phyloP scores from a whole-genome alignment of 1,140 invertebrate species.

The Adoxophyes honmai region DNA sequence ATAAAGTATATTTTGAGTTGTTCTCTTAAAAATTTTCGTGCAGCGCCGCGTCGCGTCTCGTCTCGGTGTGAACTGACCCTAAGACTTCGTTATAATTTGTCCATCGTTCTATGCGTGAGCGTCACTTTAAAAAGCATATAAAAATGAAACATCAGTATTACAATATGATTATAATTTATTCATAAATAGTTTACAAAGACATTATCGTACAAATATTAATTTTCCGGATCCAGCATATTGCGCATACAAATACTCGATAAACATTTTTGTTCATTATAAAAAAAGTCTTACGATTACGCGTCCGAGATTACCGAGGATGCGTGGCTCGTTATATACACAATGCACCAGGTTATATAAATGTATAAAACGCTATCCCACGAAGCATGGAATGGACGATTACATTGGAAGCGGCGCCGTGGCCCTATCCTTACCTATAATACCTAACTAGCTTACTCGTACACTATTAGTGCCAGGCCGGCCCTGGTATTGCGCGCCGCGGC shows the following conservation, averaged over 20 bases:
- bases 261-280: slow-evolving; percentile 46
- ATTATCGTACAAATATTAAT: slow-evolving; percentile 66
- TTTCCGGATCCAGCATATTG: slow-evolving; percentile 50
- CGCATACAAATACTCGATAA: slow-evolving; percentile 41
- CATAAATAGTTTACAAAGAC: slow-evolving; percentile 75
- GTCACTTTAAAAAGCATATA: too few relatives aligned
- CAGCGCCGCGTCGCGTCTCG: too few relatives aligned
- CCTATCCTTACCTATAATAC: slow-evolving; percentile 61
- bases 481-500: slow-evolving; percentile 54
- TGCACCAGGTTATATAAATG: slow-evolving; percentile 39
- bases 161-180: slow-evolving; percentile 77
- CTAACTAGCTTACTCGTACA: slow-evolving; percentile 50
- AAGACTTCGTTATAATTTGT: too few relatives aligned
- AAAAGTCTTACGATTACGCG: slow-evolving; percentile 24
- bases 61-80: too few relatives aligned
- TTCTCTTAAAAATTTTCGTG: too few relatives aligned
- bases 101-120: too few relatives aligned
- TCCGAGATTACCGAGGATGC: slow-evolving; percentile 19
- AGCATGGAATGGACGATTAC: slow-evolving; percentile 51
- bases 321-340: slow-evolving; percentile 35
- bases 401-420: slow-evolving; percentile 32
- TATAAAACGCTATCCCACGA: slow-evolving; percentile 34
- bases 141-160: slow-evolving; percentile 51
- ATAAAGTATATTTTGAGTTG: too few relatives aligned
- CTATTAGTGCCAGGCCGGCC: slow-evolving; percentile 24